Evolutionary conservation across 2,113 vertebrate genomes (phyloP), one percentile per base, ranked within the genome.

Genomic region (Pterocles gutturalis): DNA sequence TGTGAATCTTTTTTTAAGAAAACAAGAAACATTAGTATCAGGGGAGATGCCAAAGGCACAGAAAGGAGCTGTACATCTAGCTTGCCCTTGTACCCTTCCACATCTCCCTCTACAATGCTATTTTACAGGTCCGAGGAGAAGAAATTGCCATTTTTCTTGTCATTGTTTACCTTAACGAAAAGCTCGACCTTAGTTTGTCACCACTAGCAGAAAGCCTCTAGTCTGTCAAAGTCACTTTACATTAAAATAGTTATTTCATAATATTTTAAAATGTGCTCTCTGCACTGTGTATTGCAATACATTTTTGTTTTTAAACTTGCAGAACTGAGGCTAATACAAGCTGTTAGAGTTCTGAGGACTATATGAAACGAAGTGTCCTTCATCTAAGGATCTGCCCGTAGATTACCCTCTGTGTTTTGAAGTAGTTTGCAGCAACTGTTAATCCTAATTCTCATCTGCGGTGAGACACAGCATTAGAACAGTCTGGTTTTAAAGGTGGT

Each of bases 151-250:
- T 91, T 89, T 95, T 78, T 89, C 69, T 61, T 64, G 48, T 54
- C n/a, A 60, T 28, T 82, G 69, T 94, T 87, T 94, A 89, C 53
- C 57, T 79, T 84, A 71, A 51, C 3, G 2, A 70, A 90, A 94
- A 87, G 53, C 80, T 89, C 87, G 79, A 91, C 83, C 86, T 95
- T 81, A 87, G 90, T 91, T 84, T 95, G 72, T 78, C 72, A 70
- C 48, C 34, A 12, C 28, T 77, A 82, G 54, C n/a, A 94, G 53
- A 91, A 92, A 89, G 41, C 31, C 45, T 89, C 31, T 75, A n/a
- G 77, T 75, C 64, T 75, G 34, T 62, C 91, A 73, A 75, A 82
- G 24, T 71, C 22, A 53, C 43, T 89, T 93, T 14, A 81, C 71
- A 92, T 71, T 71, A 92, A 90, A 92, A 78, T 8, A 17, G 20